Conservation (phyloP, 2,888 invertebrate species). For the Lepetodrilus schrolli region DNA sequence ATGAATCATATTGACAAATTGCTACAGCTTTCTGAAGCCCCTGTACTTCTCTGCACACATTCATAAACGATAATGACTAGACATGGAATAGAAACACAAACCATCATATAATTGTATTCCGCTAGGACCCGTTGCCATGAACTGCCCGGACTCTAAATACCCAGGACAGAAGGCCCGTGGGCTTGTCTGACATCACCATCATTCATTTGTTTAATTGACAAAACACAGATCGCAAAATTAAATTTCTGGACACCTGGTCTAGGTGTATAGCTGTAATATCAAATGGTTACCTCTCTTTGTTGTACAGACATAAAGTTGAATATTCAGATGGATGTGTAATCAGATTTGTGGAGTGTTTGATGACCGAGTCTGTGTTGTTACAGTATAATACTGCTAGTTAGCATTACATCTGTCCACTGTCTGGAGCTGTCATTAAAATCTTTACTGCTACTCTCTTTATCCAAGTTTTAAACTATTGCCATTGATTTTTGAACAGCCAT, state of each 20-base stretch:
- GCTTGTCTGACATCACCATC: not conserved
- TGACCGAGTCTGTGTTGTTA: not conserved
- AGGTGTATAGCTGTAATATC: not conserved
- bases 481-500: too few relatives aligned
- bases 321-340: slow-evolving; percentile 22
- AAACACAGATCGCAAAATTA: slow-evolving; percentile 14
- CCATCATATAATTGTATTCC: too few relatives aligned
- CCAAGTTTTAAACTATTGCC: too few relatives aligned
- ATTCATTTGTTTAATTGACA: slow-evolving; percentile 26
- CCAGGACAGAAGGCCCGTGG: not conserved
- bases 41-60: too few relatives aligned
- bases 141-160: too few relatives aligned
- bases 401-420: slow-evolving; percentile 5
- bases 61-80: too few relatives aligned
- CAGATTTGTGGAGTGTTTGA: not conserved
- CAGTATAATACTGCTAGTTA: not conserved
- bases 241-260: slow-evolving; percentile 11
- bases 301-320: not conserved
- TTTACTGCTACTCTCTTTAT: too few relatives aligned
- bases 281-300: slow-evolving; percentile 5
- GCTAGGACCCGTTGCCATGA: too few relatives aligned
- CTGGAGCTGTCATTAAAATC: not conserved
- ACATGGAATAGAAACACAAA: too few relatives aligned
- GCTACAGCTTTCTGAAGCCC: too few relatives aligned
- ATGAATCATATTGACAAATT: too few relatives aligned